phyloP scores from a whole-genome alignment of 2,888 invertebrate genomes.

The Xylocampa areola region DNA sequence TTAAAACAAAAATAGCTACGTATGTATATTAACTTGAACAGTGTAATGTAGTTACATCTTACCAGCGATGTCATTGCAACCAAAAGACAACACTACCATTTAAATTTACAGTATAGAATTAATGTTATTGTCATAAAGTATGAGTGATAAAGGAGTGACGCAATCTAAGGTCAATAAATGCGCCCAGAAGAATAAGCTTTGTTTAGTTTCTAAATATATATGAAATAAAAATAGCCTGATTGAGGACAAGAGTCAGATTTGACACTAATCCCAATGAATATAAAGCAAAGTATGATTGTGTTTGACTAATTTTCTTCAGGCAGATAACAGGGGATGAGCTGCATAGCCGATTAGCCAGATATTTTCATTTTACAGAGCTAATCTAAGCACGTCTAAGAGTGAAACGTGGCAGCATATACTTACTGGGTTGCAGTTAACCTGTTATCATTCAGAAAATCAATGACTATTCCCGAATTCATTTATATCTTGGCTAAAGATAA shows the following conservation, averaged over 20 bases:
- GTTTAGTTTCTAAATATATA: too few species aligned
- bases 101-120: conserved; percentile 27
- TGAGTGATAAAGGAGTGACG: conserved; percentile 14
- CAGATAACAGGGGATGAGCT: too few species aligned
- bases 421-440: background rate
- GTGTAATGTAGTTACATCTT: conserved; percentile 29
- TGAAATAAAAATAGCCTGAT: too few species aligned
- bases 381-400: too few species aligned
- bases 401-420: background rate
- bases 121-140: conserved; percentile 14
- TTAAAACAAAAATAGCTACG: conserved; percentile 1
- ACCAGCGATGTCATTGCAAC: conserved; percentile 44
- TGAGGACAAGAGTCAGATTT: too few species aligned
- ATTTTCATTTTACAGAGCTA: too few species aligned
- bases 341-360: too few species aligned
- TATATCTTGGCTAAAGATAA: conserved; percentile 12
- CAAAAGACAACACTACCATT: conserved; percentile 45
- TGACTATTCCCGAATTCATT: background rate
- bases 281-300: too few species aligned
- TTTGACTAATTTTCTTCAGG: too few species aligned
- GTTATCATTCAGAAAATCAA: conserved; percentile 15
- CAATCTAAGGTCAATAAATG: conserved; percentile 18
- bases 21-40: conserved; percentile 2
- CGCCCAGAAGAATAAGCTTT: too few species aligned
- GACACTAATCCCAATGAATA: too few species aligned